Conservation (phyloP, 2,888 invertebrate species). For the Terebella lapidaria region DNA sequence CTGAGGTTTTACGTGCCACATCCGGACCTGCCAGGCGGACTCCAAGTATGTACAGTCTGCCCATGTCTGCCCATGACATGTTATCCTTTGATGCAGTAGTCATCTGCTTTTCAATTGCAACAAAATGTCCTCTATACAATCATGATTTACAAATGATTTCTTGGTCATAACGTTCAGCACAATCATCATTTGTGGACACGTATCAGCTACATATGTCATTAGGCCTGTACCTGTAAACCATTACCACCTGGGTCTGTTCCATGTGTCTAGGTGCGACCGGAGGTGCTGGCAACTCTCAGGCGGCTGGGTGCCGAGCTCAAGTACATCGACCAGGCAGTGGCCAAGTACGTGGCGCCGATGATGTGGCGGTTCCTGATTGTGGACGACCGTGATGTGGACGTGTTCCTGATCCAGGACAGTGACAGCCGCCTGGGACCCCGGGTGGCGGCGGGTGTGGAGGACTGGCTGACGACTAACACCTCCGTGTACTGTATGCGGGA, state of each 20-base stretch:
- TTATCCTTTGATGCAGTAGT: no score
- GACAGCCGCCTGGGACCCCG: slow-evolving; percentile 6
- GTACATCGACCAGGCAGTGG: not conserved
- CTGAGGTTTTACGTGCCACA: not conserved
- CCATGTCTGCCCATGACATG: no score
- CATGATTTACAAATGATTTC: no score
- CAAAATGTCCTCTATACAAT: no score
- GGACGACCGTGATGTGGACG: slow-evolving; percentile 8
- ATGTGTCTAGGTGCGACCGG: not conserved
- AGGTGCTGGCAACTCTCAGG: not conserved
- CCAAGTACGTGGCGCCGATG: slow-evolving; percentile 6
- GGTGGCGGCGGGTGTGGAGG: slow-evolving; percentile 3
- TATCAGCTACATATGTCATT: no score
- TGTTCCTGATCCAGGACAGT: slow-evolving; percentile 8
- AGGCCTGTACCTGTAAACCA: no score
- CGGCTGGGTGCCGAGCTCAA: slow-evolving; percentile 3
- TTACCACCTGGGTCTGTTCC: no score
- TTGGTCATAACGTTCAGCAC: no score
- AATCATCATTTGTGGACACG: not conserved
- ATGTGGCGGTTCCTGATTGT: slow-evolving; percentile 9
- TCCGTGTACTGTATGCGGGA: slow-evolving; percentile 12
- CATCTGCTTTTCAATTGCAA: no score
- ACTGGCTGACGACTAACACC: slow-evolving; percentile 6
- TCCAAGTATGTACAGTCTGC: no score
- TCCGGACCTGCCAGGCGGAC: no score